phyloP scores from a whole-genome alignment of 2,113 vertebrate species.

The Taxidea taxus region DNA sequence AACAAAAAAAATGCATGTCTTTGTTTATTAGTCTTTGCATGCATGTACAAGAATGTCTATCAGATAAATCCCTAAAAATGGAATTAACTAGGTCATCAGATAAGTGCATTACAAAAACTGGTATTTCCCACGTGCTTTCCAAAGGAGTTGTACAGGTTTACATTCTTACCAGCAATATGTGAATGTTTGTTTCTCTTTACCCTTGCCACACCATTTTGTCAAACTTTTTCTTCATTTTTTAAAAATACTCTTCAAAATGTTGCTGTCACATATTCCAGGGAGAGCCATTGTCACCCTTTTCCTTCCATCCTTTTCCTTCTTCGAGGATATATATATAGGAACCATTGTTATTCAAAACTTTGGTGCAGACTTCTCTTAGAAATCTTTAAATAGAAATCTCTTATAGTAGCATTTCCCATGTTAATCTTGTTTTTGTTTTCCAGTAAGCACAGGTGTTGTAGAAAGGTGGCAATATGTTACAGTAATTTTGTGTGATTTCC shows the following conservation, averaged over 20 bases:
- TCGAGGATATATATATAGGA: background rate
- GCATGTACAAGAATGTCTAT: background rate
- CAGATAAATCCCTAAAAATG: background rate
- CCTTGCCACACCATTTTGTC: background rate
- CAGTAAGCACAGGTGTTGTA: background rate
- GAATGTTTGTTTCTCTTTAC: background rate
- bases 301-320: background rate
- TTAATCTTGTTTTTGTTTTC: background rate
- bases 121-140: background rate
- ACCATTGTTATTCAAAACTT: background rate
- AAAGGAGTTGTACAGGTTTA: background rate
- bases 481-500: background rate
- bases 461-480: background rate
- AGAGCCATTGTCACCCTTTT: background rate
- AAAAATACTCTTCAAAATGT: constrained; percentile 7
- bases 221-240: background rate
- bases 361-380: background rate
- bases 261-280: background rate
- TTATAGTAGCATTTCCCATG: background rate
- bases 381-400: background rate
- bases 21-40: background rate
- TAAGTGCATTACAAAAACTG: background rate
- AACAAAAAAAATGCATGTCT: background rate
- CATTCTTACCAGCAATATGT: background rate
- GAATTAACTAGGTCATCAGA: background rate